Conservation (phyloP, 1,140 invertebrate genomes). For the Monochamus saltuarius region DNA sequence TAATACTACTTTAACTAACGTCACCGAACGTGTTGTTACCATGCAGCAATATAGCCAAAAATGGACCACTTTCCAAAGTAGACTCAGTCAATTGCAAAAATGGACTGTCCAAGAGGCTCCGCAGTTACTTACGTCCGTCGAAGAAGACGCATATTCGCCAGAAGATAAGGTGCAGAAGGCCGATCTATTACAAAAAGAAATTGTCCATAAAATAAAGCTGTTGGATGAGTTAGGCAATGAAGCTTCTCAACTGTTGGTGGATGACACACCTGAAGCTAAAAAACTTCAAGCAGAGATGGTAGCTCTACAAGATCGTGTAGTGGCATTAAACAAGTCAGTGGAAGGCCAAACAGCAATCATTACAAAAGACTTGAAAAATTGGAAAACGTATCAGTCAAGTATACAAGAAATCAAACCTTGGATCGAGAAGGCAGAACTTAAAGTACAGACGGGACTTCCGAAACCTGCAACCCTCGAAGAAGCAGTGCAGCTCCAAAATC, state of each 20-base stretch:
- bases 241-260: constrained; percentile 67
- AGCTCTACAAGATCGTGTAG: constrained; percentile 67
- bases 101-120: constrained; percentile 78
- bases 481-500: constrained; percentile 72
- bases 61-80: constrained; percentile 77
- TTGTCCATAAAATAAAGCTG: constrained; percentile 71
- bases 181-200: constrained; percentile 66
- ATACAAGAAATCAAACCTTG: constrained; percentile 82
- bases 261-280: constrained; percentile 65
- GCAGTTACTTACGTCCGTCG: constrained; percentile 69
- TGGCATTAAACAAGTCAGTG: constrained; percentile 68
- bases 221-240: constrained; percentile 75
- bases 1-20: constrained; percentile 70
- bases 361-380: constrained; percentile 75
- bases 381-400: constrained; percentile 81
- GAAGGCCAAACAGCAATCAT: constrained; percentile 72
- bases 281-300: constrained; percentile 68
- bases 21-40: constrained; percentile 76
- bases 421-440: constrained; percentile 82
- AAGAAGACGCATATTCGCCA: constrained; percentile 70
- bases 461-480: constrained; percentile 77
- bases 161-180: constrained; percentile 74
- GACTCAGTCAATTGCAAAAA: constrained; percentile 65
- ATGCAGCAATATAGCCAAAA: constrained; percentile 78
- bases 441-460: constrained; percentile 68